Evolutionary conservation across 2,113 vertebrate genomes (phyloP).

Genomic region (Mormyrus lacerda): DNA sequence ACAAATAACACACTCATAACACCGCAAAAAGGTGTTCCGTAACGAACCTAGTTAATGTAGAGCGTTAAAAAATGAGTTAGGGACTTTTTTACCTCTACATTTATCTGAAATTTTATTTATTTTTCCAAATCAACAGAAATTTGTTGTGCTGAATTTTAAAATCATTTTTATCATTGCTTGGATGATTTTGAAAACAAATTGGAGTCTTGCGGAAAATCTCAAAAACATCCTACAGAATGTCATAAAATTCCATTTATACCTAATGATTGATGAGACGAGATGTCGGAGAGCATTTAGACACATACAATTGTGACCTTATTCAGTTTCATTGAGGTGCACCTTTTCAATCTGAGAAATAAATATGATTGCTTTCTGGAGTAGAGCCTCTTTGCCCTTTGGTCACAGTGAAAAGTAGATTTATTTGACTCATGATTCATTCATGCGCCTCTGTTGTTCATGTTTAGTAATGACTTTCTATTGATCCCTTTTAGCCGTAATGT

Average conservation of each 20-base stretch:
- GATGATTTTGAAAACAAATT: constrained; percentile 1
- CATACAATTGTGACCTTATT: background rate
- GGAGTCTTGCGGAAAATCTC: background rate
- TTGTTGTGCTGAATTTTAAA: background rate
- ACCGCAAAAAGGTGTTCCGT: constrained; percentile 12
- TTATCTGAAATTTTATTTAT: background rate
- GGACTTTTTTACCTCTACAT: background rate
- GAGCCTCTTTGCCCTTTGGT: background rate
- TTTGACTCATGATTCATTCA: background rate
- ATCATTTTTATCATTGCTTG: background rate
- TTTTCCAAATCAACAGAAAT: background rate
- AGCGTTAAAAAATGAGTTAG: background rate
- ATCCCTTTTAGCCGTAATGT: background rate
- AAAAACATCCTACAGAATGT: background rate
- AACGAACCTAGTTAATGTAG: background rate
- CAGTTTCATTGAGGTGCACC: background rate
- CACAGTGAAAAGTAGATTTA: background rate
- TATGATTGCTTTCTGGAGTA: background rate
- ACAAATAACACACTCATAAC: constrained; percentile 18
- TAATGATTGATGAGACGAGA: background rate
- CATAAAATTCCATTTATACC: background rate
- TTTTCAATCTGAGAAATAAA: background rate
- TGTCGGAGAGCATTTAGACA: background rate
- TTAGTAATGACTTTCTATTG: constrained; percentile 7
- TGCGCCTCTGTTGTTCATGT: background rate